These are phyloP conservation scores for Pachymerium ferrugineum DNA, from an alignment of 2,888 invertebrate genomes.

Conservation along the genomic window DNA sequence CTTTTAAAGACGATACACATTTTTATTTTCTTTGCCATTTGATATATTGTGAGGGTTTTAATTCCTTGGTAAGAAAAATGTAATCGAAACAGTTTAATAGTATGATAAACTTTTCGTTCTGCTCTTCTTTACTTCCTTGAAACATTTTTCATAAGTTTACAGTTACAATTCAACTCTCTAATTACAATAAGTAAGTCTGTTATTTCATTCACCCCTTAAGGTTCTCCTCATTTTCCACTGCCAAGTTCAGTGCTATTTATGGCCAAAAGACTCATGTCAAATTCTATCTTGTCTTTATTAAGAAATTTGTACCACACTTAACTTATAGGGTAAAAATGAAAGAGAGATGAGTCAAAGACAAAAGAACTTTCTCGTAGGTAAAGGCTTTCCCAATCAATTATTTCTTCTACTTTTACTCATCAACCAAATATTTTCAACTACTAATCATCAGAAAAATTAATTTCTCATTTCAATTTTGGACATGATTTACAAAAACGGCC, in stretches of 20 bases:
- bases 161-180: neutral
- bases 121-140: neutral
- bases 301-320: neutral
- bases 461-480: too few species aligned
- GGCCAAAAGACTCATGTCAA: slow-evolving; percentile 8
- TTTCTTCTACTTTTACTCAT: too few species aligned
- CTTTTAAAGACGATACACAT: too few species aligned
- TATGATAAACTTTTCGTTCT: too few species aligned
- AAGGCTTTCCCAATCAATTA: neutral
- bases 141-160: neutral
- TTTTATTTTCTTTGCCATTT: too few species aligned
- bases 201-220: neutral
- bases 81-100: too few species aligned
- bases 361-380: neutral
- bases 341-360: neutral
- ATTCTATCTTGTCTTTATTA: neutral
- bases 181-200: neutral
- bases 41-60: too few species aligned
- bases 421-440: too few species aligned
- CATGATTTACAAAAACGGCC: too few species aligned
- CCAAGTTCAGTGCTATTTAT: slow-evolving; percentile 8
- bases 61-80: too few species aligned
- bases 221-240: neutral
- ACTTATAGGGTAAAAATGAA: neutral
- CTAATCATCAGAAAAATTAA: too few species aligned